Evolutionary conservation across 2,888 invertebrate species (phyloP), one percentile per base, ranked within the genome.

Genomic region (Himalopsyche tibetana): DNA sequence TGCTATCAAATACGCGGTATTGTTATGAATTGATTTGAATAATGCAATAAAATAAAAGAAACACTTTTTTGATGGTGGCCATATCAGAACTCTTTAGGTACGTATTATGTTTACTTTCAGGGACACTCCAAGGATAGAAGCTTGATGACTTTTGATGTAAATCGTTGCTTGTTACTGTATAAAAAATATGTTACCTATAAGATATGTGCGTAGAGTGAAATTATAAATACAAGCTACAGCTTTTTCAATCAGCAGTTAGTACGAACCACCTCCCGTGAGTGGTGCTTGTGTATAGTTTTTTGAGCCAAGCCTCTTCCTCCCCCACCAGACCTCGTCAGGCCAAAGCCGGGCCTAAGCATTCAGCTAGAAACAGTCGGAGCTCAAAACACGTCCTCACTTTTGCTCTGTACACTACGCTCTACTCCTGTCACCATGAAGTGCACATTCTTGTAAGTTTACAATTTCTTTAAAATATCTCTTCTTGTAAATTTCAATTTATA

Each of bases 161-260:
- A 51, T 15, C 15, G 15, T 51, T 51, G 8, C 15, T 51, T 12
- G 51, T 51, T 51, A 51, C 51, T 51, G 15, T 15, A 6, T 15
- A 51, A 51, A 51, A 51, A 51, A 51, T 15, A 15, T 51, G 15
- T 15, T 51, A 15, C 51, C 4, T 51, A 51, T 51, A 51, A 51
- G 12, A 51, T 51, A 12, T 51, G 28, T 63, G 63, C 63, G 63
- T 63, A 19, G 19, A 63, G 63, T 56, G 84, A 84, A 84, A 84
- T 84, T 69, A 84, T 84, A 84, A 84, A 84, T 84, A 84, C 80
- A 80, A 80, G 79, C 45, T 79, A 40, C 84, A 55, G 80, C 38
- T 9, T 55, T 40, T 19, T n/a, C n/a, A 8, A 63, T 2, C n/a
- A 19, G 42, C 80, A 80, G 80, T 80, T 42, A 42, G 80, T 80